Base-by-base conservation (phyloP, 92 coral and sea anemone genomes). In the Ricordea florida region DNA sequence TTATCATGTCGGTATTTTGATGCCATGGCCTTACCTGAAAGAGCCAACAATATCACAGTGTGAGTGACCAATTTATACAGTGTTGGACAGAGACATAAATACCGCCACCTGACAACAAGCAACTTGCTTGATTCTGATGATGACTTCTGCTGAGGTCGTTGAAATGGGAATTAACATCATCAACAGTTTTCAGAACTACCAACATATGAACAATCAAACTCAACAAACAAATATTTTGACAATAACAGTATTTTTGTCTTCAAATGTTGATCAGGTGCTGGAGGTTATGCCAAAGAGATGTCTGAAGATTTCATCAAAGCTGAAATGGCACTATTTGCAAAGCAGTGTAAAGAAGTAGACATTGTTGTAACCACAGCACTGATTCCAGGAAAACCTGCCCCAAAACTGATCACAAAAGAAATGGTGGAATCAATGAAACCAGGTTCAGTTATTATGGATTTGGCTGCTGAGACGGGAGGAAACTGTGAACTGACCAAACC, bases 361-460 rank as follows among this genome's bases (percentile, higher is more conserved):
- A 85, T 94, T 49, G 90, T 94, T 36, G 83, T 94, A 73, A 85
- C 97, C 8, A 94, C 98, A 9, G 98, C 98, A 16, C 73, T 94
- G 62, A 92, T 94, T 31, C 98, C 98, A 26, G 98, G 98, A 40
- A 94, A 86, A 57, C 93, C 98, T 11, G 98, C 97, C 10, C 98
- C 98, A 10, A 91, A 86, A 41, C 89, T 94, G 47, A 94, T 94
- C 55, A 85, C 97, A 11, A 94, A 88, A 52, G 97, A 77, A 45
- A 94, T 94, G 98, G 98, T 94, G 18, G 98, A 94, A 52, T 88
- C 87, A 0, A 94, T 94, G 98, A 94, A 88, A 37, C 97, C 93
- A 7, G 98, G 98, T 21, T 94, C 98, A 16, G 98, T 94, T 38
- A 94, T 94, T 33, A 93, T 94, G 29, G 98, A 94, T 65, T 78